Evolutionary conservation across 2,113 vertebrate genomes (phyloP).

Genomic region (Oryzias woworae): DNA sequence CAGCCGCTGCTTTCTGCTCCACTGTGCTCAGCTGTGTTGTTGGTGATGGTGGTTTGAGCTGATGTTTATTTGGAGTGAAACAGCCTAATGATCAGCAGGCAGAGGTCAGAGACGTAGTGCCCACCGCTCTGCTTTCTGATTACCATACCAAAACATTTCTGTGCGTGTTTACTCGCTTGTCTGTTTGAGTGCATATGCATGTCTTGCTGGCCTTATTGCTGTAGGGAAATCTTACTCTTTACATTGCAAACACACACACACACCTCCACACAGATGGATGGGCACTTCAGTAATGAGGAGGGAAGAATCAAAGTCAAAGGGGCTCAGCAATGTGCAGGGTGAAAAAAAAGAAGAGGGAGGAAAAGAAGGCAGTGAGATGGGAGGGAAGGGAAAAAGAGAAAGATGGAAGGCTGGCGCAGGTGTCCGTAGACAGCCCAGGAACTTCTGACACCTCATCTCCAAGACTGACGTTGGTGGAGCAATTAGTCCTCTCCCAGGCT

Average conservation of each 20-base stretch:
- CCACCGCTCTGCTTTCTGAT: constrained; percentile 67
- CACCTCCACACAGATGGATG: constrained; percentile 39
- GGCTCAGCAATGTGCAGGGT: constrained; percentile 55
- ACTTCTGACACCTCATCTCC: constrained; percentile 68
- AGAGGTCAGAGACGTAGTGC: constrained; percentile 71
- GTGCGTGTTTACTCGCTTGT: constrained; percentile 67
- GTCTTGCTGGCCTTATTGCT: constrained; percentile 47
- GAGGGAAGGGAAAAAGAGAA: constrained; percentile 31
- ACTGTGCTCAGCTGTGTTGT: constrained; percentile 48
- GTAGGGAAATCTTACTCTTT: constrained; percentile 56
- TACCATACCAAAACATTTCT: constrained; percentile 69
- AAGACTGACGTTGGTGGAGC: constrained; percentile 65
- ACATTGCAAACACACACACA: constrained; percentile 40
- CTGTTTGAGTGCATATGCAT: constrained; percentile 59
- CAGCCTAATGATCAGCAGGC: constrained; percentile 75
- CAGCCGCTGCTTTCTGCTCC: constrained; percentile 52
- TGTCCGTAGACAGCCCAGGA: constrained; percentile 60
- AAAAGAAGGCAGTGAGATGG: constrained; percentile 46
- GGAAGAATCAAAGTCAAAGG: constrained; percentile 70
- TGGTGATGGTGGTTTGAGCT: constrained; percentile 56
- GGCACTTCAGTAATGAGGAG: constrained; percentile 73
- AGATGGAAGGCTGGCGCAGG: constrained; percentile 60
- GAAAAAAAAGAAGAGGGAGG: constrained; percentile 33
- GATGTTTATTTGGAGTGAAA: constrained; percentile 73
- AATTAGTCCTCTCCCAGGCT: constrained; percentile 68